These are phyloP conservation scores for Pristionchus japonicus DNA, from an alignment of 2,888 invertebrate genomes.

Conservation along the genomic window DNA sequence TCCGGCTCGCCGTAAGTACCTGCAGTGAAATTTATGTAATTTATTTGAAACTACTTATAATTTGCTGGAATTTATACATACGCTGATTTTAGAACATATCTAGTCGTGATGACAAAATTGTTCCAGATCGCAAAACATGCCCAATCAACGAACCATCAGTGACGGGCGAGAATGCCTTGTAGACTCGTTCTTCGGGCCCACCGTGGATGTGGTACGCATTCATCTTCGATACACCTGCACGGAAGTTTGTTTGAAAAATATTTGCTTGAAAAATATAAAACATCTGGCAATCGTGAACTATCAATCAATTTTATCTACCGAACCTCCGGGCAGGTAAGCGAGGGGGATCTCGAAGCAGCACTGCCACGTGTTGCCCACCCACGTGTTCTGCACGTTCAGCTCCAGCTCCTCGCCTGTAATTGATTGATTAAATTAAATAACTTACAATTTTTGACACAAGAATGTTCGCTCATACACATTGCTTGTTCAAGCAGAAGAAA, in stretches of 20 bases:
- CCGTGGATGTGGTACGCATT: constrained; percentile 80
- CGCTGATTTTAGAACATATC: too few relatives aligned
- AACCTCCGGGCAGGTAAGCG: constrained; percentile 77
- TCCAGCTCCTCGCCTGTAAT: constrained; percentile 71
- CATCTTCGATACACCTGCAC: constrained; percentile 76
- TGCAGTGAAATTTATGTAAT: constrained; percentile 17
- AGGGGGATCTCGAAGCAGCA: constrained; percentile 78
- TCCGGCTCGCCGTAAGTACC: constrained; percentile 76
- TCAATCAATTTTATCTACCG: background rate
- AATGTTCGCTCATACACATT: too few relatives aligned
- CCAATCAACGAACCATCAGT: constrained; percentile 69
- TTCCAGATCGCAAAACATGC: too few relatives aligned
- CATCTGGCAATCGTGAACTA: background rate
- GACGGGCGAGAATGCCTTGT: constrained; percentile 78
- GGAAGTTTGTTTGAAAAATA: background rate
- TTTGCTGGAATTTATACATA: too few relatives aligned
- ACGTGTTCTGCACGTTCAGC: constrained; percentile 67
- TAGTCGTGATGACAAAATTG: too few relatives aligned
- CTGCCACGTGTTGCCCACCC: constrained; percentile 68
- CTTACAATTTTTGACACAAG: too few relatives aligned
- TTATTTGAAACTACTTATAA: too few relatives aligned
- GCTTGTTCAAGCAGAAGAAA: too few relatives aligned
- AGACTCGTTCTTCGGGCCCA: constrained; percentile 75
- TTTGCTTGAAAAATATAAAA: background rate
- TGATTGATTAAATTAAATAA: background rate